Evolutionary conservation across 2,888 invertebrate genomes (phyloP).

Genomic region (Vandiemenella viatica): DNA sequence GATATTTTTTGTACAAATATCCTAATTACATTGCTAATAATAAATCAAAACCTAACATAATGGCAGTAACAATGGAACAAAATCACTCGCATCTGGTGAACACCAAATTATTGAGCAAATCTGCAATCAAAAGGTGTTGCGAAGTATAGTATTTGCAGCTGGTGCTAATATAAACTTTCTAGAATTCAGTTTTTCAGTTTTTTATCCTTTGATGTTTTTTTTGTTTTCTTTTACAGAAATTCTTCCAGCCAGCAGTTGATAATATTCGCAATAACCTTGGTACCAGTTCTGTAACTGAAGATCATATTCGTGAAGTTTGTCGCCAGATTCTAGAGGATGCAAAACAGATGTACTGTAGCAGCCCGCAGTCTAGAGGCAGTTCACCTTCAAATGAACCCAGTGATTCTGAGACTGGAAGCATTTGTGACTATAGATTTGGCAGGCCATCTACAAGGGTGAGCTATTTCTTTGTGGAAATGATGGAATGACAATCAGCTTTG

Average conservation of each 20-base stretch:
- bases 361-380: slow-evolving; percentile 31
- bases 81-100: too few species aligned
- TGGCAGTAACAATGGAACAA: too few species aligned
- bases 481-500: too few species aligned
- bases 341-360: slow-evolving; percentile 47
- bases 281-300: slow-evolving; percentile 56
- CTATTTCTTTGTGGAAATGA: background rate
- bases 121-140: too few species aligned
- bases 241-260: slow-evolving; percentile 62
- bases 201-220: too few species aligned
- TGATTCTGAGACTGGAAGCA: slow-evolving; percentile 37
- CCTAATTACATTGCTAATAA: too few species aligned
- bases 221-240: slow-evolving; percentile 42
- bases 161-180: too few species aligned
- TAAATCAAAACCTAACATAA: too few species aligned
- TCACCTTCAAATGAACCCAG: slow-evolving; percentile 36
- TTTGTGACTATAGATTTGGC: slow-evolving; percentile 34
- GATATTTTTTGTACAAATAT: too few species aligned
- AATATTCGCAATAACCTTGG: slow-evolving; percentile 63
- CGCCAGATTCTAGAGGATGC: slow-evolving; percentile 67
- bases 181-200: too few species aligned
- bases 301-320: slow-evolving; percentile 54
- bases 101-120: too few species aligned
- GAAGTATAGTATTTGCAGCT: too few species aligned
- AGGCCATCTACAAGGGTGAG: slow-evolving; percentile 16